Percentiles rank a stretch among this genome's conserved stretches.
These are phyloP conservation scores for Lissonota sp. DNA, from an alignment of 2,888 invertebrate genomes.

Conservation along the genomic window DNA sequence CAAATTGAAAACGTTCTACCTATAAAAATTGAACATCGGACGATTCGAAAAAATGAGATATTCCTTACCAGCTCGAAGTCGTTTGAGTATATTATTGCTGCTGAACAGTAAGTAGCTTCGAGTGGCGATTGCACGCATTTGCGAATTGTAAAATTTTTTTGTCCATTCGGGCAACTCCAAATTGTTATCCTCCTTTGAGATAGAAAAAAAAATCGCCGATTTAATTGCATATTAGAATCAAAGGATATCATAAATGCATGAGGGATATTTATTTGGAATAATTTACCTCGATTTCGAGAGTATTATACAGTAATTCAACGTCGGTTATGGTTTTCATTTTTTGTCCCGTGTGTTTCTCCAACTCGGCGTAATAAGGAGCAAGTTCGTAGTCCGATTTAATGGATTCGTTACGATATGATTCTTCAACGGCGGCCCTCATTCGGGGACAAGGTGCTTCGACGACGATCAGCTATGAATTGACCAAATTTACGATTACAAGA, in stretches of 20 bases:
- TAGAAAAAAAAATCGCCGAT: neutral
- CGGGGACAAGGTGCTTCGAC: constrained; percentile 85
- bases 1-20: constrained; percentile 52
- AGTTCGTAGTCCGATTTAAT: constrained; percentile 85
- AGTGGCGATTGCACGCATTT: constrained; percentile 88
- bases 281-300: constrained; percentile 87
- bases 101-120: constrained; percentile 89
- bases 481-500: too few species aligned
- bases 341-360: constrained; percentile 86
- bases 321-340: constrained; percentile 86
- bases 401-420: constrained; percentile 84
- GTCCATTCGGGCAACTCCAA: constrained; percentile 91
- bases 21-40: neutral
- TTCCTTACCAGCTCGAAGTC: constrained; percentile 88
- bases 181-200: constrained; percentile 85
- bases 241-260: neutral
- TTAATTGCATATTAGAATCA: neutral
- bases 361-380: constrained; percentile 87
- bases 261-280: neutral
- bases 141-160: constrained; percentile 88
- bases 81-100: constrained; percentile 89
- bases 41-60: neutral
- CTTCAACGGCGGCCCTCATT: constrained; percentile 85
- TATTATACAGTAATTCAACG: constrained; percentile 90
- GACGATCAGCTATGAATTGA: constrained; percentile 81